These are phyloP conservation scores for Lacerta viridis DNA, from an alignment of 2,797 vertebrate genomes.

Conservation along the genomic window DNA sequence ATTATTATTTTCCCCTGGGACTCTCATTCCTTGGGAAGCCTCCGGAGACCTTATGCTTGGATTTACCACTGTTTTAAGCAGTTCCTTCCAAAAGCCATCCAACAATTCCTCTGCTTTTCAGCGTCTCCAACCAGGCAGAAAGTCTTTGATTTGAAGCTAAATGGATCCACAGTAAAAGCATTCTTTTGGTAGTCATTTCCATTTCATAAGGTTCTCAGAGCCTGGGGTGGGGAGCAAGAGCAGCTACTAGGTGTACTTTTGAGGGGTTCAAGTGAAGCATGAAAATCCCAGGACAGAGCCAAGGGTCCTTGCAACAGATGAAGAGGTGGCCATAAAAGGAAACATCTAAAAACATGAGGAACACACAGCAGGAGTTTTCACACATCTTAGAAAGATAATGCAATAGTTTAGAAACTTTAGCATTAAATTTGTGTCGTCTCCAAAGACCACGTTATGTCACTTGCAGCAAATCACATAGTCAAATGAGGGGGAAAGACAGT, in stretches of 20 bases:
- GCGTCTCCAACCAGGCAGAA: not conserved
- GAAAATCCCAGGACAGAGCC: not conserved
- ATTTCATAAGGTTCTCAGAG: not conserved
- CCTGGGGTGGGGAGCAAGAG: not conserved
- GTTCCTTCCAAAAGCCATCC: not conserved
- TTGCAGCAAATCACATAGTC: not conserved
- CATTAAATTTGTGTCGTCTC: not conserved
- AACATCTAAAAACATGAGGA: not conserved
- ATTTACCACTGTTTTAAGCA: not conserved
- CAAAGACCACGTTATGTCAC: too few species aligned
- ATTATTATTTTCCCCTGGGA: not conserved
- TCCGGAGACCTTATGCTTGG: not conserved
- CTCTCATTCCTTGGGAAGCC: not conserved
- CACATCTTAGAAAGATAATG: not conserved
- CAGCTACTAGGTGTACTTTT: not conserved
- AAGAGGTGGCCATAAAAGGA: not conserved
- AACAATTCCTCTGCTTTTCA: not conserved
- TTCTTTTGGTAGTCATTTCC: not conserved
- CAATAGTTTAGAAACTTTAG: not conserved
- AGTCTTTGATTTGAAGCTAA: not conserved
- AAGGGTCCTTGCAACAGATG: not conserved
- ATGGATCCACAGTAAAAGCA: not conserved
- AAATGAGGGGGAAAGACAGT: too few species aligned
- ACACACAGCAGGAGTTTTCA: not conserved
- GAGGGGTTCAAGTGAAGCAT: not conserved